phyloP scores from a whole-genome alignment of 1,140 invertebrate species.

The Apolygus lucorum region DNA sequence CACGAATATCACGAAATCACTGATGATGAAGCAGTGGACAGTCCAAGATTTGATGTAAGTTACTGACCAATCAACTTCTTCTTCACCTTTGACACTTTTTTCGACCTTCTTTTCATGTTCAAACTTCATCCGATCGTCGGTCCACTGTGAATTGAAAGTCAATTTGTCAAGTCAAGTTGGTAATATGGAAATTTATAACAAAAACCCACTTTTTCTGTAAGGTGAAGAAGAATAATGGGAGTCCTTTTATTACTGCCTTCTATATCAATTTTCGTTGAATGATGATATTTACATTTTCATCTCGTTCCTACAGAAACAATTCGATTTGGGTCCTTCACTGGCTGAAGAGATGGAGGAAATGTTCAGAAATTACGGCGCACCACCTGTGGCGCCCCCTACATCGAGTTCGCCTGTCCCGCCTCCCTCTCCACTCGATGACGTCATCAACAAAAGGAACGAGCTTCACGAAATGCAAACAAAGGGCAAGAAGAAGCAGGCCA shows the following conservation, averaged over 20 bases:
- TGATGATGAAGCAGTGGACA: conserved; percentile 63
- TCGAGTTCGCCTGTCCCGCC: conserved; percentile 37
- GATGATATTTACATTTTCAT: too few species aligned
- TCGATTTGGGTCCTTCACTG: conserved; percentile 86
- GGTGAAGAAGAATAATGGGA: too few species aligned
- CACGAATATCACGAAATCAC: conserved; percentile 85
- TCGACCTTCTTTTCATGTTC: too few species aligned
- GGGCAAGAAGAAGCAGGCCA: conserved; percentile 61
- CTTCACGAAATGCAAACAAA: conserved; percentile 48
- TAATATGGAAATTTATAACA: too few species aligned
- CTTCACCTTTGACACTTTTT: too few species aligned
- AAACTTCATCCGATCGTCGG: too few species aligned
- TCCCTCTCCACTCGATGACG: conserved; percentile 50
- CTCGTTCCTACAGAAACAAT: conserved; percentile 35
- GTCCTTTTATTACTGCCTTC: too few species aligned
- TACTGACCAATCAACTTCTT: too few species aligned
- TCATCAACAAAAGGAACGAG: conserved; percentile 61
- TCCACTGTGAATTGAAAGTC: too few species aligned
- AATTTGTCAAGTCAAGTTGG: too few species aligned
- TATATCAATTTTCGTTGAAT: too few species aligned
- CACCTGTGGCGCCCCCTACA: conserved; percentile 39
- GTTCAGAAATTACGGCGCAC: conserved; percentile 61
- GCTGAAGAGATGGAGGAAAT: conserved; percentile 94
- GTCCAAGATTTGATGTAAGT: conserved; percentile 45
- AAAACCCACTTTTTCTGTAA: too few species aligned